Evolutionary conservation across 2,113 vertebrate genomes (phyloP), one percentile per base, ranked within the genome.

Genomic region (Pampusana beccarii): DNA sequence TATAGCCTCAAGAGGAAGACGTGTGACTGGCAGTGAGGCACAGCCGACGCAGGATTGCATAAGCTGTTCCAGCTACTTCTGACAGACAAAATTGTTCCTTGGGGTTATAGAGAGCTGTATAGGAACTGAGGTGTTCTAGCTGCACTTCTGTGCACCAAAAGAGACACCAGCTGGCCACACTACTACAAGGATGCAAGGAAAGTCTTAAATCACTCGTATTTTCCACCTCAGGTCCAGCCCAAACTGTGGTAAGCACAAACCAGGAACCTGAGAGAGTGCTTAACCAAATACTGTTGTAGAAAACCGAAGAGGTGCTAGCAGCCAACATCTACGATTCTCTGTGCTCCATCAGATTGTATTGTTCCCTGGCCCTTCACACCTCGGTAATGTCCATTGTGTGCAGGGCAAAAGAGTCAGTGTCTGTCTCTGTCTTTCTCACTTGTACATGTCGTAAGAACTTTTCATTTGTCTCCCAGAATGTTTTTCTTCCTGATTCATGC

Each of bases 371-470:
- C 33, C 33, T 58, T 81, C 40, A 77, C 10, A 26, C 29, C 10
- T 60, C 20, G 84, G 18, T 36, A 28, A 62, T 13, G 5, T 5
- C 26, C 34, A 16, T 8, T 64, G 10, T 36, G 18, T 48, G 28
- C 19, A 77, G 19, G 62, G 18, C 16, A 24, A 3, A 40, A 24
- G 13, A 40, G 6, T 29, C 6, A 26, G 10, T 60, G 29, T 38
- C 48, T 77, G 5, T 29, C 17, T 60, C n/a, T 48, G 5, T 20
- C 9, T 73, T 64, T 31, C 34, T 88, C 0, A 0, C 31, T 60
- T 0, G 0, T 33, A 17, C 7, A 4, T 42, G 20, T 36, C 24
- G 58, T 16, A 60, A 44, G 1, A 77, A 2, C 8, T 18, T 61
- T 67, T 53, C 17, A 21, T 33, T 61, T 81, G 8, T n/a, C 36